Percentiles rank a stretch among this genome's conserved stretches.
Evolutionary conservation across 2,888 invertebrate species (phyloP).

Genomic region (Philereme vetulata): DNA sequence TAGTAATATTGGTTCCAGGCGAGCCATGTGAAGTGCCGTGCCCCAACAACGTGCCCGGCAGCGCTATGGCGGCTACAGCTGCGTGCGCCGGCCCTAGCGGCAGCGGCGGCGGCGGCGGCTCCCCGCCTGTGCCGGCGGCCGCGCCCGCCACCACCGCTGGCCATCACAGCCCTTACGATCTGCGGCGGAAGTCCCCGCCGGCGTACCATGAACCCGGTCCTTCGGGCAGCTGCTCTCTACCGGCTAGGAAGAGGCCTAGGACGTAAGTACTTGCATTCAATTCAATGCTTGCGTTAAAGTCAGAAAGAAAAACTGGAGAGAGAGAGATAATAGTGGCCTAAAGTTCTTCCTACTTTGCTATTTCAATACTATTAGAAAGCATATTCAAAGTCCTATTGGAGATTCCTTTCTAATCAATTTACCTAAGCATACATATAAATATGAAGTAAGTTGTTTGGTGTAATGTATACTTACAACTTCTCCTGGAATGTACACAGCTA

Average conservation of each 20-base stretch:
- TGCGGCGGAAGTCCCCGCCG: constrained; percentile 92
- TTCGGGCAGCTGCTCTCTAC: constrained; percentile 86
- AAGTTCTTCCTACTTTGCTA: too few relatives aligned
- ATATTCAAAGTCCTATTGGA: too few relatives aligned
- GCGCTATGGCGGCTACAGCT: constrained; percentile 78
- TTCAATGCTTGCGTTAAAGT: too few relatives aligned
- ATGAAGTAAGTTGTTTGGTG: too few relatives aligned
- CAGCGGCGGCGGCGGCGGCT: constrained; percentile 80
- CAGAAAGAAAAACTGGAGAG: too few relatives aligned
- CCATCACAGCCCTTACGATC: constrained; percentile 95
- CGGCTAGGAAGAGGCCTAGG: constrained; percentile 93
- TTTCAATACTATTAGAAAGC: too few relatives aligned
- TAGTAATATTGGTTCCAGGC: constrained; percentile 70
- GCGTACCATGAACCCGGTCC: constrained; percentile 89
- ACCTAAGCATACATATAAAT: too few relatives aligned
- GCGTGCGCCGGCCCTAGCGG: constrained; percentile 80
- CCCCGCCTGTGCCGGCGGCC: constrained; percentile 80
- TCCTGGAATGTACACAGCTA: too few relatives aligned
- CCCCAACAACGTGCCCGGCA: constrained; percentile 86
- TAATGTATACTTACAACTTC: too few relatives aligned
- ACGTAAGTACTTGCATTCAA: constrained; percentile 68
- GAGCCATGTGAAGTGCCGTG: constrained; percentile 92
- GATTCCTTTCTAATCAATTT: too few relatives aligned
- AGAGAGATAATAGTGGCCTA: too few relatives aligned
- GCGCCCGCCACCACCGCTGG: constrained; percentile 88